phyloP scores from a whole-genome alignment of 2,113 vertebrate species.

The Tupaia chinensis region DNA sequence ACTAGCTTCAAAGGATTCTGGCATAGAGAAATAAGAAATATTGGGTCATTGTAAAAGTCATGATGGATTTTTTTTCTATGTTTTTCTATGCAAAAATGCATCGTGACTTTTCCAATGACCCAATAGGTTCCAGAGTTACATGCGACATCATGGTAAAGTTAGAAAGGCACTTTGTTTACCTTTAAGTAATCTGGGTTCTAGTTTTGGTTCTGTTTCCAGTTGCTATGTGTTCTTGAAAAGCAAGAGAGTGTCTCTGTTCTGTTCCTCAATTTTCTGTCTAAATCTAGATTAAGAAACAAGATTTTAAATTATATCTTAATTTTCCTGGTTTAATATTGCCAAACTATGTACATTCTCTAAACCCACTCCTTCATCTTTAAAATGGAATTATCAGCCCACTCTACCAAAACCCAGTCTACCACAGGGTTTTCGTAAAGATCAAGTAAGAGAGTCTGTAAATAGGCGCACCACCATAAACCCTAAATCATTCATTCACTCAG shows the following conservation, averaged over 20 bases:
- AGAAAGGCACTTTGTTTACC: background rate
- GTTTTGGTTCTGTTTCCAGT: background rate
- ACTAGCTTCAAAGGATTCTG: background rate
- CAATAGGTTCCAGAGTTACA: background rate
- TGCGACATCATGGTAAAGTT: background rate
- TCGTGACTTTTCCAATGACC: too few relatives aligned
- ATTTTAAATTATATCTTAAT: background rate
- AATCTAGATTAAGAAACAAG: background rate
- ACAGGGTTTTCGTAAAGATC: background rate
- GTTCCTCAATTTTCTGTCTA: background rate
- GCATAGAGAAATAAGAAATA: background rate
- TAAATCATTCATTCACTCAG: background rate
- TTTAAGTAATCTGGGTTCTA: background rate
- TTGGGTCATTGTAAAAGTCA: too few relatives aligned
- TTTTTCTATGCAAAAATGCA: too few relatives aligned
- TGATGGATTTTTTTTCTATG: too few relatives aligned
- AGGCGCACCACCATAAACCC: background rate
- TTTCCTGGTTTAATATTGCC: background rate
- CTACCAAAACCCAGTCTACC: background rate
- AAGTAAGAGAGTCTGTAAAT: background rate
- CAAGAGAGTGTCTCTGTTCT: background rate
- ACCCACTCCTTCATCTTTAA: background rate
- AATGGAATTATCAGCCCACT: background rate
- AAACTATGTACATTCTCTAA: background rate
- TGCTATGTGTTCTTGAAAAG: background rate